phyloP scores from a whole-genome alignment of 2,797 vertebrate species.

The Capromys pilorides region DNA sequence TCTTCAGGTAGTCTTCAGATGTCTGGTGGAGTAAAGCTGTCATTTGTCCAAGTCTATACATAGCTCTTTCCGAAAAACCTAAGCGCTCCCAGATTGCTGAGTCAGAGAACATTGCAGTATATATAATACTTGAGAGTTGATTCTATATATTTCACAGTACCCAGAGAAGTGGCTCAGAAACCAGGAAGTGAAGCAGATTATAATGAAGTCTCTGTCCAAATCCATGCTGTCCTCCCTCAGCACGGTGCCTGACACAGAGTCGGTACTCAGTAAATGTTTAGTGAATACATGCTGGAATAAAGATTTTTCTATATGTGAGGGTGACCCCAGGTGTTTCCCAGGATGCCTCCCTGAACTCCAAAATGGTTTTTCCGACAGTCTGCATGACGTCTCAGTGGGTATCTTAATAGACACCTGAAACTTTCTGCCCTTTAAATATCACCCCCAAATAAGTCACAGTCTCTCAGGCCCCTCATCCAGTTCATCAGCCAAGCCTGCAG shows the following conservation, averaged over 20 bases:
- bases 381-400: background rate
- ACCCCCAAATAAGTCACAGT: background rate
- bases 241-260: background rate
- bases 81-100: constrained; percentile 72
- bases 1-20: constrained; percentile 61
- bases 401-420: background rate
- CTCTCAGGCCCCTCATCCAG: background rate
- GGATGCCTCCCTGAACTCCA: background rate
- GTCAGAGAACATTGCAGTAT: constrained; percentile 68
- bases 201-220: constrained; percentile 14
- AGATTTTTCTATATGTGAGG: background rate
- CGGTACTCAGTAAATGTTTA: background rate
- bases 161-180: constrained; percentile 55
- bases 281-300: background rate
- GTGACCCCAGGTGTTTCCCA: background rate
- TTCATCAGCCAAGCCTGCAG: background rate
- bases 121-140: constrained; percentile 60
- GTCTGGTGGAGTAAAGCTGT: constrained; percentile 68
- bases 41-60: constrained; percentile 76
- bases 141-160: constrained; percentile 21
- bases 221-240: background rate
- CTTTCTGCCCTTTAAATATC: background rate
- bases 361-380: background rate
- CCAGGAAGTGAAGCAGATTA: background rate
- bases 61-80: constrained; percentile 67